Conservation (phyloP, 2,113 vertebrate species). For the Capricornis sumatraensis region DNA sequence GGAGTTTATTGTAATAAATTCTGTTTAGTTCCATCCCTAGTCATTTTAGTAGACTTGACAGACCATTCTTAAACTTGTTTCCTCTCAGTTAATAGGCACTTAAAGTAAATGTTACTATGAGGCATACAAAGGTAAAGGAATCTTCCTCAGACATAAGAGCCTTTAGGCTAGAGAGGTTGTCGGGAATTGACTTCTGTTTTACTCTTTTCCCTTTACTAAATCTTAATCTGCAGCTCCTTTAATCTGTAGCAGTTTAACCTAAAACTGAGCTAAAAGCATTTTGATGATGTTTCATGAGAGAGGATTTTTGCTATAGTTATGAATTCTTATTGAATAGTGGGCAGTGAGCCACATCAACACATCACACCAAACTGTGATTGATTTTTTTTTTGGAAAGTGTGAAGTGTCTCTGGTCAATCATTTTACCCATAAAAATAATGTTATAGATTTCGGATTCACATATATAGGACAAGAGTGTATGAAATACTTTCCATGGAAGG, state of each 20-base stretch:
- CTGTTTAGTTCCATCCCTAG: accelerated
- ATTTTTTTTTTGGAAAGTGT: neutral
- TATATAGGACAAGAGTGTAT: neutral
- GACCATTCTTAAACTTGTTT: neutral
- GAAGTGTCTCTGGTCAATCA: neutral
- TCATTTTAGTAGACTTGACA: neutral
- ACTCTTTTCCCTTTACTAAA: neutral
- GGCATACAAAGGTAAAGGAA: neutral
- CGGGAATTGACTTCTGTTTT: neutral
- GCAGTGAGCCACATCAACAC: neutral
- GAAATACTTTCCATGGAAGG: neutral
- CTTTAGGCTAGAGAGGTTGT: neutral
- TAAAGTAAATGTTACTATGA: neutral
- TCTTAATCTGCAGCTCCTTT: neutral
- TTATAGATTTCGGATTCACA: neutral
- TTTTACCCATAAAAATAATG: neutral
- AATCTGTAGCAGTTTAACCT: neutral
- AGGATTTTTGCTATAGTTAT: neutral
- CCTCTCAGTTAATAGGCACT: neutral
- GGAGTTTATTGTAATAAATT: neutral
- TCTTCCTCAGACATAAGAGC: neutral
- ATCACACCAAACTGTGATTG: neutral
- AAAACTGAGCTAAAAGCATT: neutral
- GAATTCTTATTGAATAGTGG: neutral
- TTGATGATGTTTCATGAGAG: neutral